Base-by-base conservation (phyloP, 2,113 vertebrate genomes). In the Oriolus oriolus region DNA sequence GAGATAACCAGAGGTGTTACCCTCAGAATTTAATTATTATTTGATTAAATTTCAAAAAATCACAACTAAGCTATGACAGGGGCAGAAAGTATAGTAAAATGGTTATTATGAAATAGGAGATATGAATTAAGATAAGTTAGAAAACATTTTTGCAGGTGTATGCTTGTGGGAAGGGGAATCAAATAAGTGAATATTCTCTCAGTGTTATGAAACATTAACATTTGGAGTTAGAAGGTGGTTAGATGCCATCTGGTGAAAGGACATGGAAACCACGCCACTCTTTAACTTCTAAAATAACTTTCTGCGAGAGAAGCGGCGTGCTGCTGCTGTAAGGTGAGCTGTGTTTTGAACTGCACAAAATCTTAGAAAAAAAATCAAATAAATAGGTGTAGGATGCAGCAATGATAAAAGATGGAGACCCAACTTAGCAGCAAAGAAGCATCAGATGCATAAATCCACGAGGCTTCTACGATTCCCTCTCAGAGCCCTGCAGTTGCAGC, bases 21-120 rank as follows among this genome's bases (percentile, higher is more conserved):
- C 63, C 93, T 94, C 81, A 82, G 97, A 98, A 98, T 97, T 97
- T 91, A 98, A 98, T 98, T 97, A 98, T 97, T 97, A 95, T 97
- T 98, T 97, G 97, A 98, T 98, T 98, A 97, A 97, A 96, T 97
- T 97, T 97, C 68, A 95, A 76, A 97, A 96, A 89, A 53, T 0
- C 94, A 97, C 89, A 90, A 84, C 93, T 82, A 49, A 94, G 73
- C 79, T 93, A 80, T 96, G 95, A 92, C 95, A 96, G 94, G 91
- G 88, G 92, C 95, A 97, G 96, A 95, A 88, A 95, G 56, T 93
- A 83, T 56, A 80, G 97, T 96, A 90, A 98, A 98, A 97, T 95
- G 91, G 95, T 96, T 98, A 98, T 97, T 97, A 97, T 74, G 93
- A 95, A 95, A 93, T 65, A 94, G 91, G 87, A 97, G 95, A 97